Percentiles rank a stretch among this genome's conserved stretches.
Conservation (phyloP, 2,797 vertebrate species). For the Alfaro cultratus region DNA sequence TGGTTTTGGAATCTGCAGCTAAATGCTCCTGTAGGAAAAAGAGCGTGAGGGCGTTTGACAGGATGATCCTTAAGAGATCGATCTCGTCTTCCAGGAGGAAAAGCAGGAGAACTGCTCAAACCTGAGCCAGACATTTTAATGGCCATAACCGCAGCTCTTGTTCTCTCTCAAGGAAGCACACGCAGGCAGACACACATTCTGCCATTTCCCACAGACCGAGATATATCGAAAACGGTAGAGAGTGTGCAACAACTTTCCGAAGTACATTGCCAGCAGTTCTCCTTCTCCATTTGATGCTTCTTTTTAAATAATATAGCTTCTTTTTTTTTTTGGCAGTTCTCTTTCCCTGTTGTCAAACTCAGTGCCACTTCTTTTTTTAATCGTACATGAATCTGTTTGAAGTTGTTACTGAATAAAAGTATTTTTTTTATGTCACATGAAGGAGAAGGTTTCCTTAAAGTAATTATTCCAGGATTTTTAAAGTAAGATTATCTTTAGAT, state of each 20-base stretch:
- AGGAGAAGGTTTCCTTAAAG: neutral
- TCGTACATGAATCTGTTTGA: constrained; percentile 3
- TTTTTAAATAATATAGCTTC: constrained; percentile 9
- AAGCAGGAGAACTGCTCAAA: constrained; percentile 57
- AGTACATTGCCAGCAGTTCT: constrained; percentile 36
- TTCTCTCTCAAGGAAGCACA: constrained; percentile 59
- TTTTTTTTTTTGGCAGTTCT: constrained; percentile 23
- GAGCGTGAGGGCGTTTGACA: constrained; percentile 40
- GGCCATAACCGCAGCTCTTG: constrained; percentile 41
- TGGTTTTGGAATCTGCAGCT: constrained; percentile 22
- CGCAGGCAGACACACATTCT: constrained; percentile 19
- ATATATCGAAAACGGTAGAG: constrained; percentile 43
- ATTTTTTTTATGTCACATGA: neutral
- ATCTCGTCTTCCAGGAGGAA: constrained; percentile 38
- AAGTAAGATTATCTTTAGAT: neutral
- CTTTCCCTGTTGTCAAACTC: constrained; percentile 16
- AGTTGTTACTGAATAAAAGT: neutral
- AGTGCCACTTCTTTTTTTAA: constrained; percentile 7
- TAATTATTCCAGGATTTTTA: neutral
- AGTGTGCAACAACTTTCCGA: constrained; percentile 51
- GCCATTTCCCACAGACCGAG: constrained; percentile 22
- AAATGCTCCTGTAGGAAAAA: constrained; percentile 45
- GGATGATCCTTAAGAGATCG: constrained; percentile 49
- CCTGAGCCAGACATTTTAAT: constrained; percentile 59
- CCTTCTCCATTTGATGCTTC: constrained; percentile 33